Percentiles rank a stretch among this genome's conserved stretches.
These are phyloP conservation scores for Oscheius sp. DNA, from an alignment of 2,888 invertebrate genomes.

Conservation along the genomic window DNA sequence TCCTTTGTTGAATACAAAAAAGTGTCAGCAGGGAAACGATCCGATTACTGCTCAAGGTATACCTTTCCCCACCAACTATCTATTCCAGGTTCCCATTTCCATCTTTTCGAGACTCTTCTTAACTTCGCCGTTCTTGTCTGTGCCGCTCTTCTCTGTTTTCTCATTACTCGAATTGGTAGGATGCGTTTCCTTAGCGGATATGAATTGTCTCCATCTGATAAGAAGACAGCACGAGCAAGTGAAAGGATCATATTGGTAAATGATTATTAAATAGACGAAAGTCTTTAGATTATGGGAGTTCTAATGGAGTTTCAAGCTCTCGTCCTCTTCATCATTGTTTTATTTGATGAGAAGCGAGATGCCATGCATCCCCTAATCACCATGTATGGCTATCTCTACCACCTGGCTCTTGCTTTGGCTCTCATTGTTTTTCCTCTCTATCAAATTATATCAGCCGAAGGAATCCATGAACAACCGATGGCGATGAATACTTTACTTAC, in stretches of 20 bases:
- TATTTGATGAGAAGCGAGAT: not conserved
- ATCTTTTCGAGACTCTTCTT: slow-evolving; percentile 25
- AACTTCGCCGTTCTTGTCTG: slow-evolving; percentile 14
- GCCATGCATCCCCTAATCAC: slow-evolving; percentile 23
- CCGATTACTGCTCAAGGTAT: slow-evolving; percentile 3
- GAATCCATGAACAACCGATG: slow-evolving; percentile 7
- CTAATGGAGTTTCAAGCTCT: slow-evolving; percentile 24
- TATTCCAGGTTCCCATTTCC: slow-evolving; percentile 7
- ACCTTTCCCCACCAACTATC: not conserved
- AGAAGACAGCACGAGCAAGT: not conserved
- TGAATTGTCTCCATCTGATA: not conserved
- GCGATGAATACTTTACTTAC: slow-evolving; percentile 4
- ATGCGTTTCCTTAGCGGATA: not conserved
- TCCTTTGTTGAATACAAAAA: not conserved
- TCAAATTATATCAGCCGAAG: slow-evolving; percentile 21
- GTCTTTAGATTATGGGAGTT: slow-evolving; percentile 24
- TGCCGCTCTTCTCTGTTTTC: not conserved
- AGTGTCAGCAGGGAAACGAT: not conserved
- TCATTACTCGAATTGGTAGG: slow-evolving; percentile 18
- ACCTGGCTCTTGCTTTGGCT: slow-evolving; percentile 21
- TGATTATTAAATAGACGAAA: not conserved
- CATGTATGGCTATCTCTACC: slow-evolving; percentile 30
- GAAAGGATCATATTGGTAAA: slow-evolving; percentile 15
- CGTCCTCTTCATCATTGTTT: not conserved
- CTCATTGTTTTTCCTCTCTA: slow-evolving; percentile 26